Conservation (phyloP, 2,888 invertebrate species). For the Cephus pygmeus region DNA sequence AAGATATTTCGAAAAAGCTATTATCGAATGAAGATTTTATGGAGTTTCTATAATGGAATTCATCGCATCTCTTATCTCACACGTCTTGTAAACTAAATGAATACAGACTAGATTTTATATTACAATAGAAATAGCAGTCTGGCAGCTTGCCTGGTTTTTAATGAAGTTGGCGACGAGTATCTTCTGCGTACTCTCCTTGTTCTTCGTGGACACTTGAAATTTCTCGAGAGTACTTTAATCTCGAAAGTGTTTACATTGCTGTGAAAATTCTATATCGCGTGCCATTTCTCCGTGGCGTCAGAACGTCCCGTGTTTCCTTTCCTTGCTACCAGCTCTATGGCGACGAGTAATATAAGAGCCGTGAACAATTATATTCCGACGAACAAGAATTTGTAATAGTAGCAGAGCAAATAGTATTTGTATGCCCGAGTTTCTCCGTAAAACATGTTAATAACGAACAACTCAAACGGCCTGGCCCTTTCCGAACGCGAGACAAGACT, state of each 20-base stretch:
- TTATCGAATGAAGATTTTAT: neutral
- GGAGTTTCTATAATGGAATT: neutral
- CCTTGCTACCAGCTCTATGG: no score
- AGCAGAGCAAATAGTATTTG: no score
- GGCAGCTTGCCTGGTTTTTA: neutral
- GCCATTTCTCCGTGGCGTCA: neutral
- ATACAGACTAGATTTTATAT: neutral
- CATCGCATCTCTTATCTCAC: neutral
- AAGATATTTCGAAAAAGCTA: neutral
- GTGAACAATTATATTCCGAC: no score
- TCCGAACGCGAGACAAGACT: no score
- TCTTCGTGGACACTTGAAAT: neutral
- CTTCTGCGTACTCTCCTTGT: neutral
- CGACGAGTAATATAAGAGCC: no score
- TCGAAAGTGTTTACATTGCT: neutral
- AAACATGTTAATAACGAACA: no score
- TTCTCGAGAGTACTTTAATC: neutral
- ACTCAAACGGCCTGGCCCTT: no score
- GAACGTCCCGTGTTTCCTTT: no score
- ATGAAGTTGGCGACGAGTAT: slow-evolving; percentile 1
- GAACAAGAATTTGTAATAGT: no score
- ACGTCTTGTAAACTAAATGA: neutral
- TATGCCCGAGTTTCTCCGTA: no score
- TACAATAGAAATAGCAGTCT: neutral
- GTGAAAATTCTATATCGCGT: neutral